A percentile compares a stretch with the other conserved stretches of the same genome.
These are phyloP conservation scores for Xiphorhynchus elegans DNA, from an alignment of 2,113 vertebrate genomes.

Conservation along the genomic window DNA sequence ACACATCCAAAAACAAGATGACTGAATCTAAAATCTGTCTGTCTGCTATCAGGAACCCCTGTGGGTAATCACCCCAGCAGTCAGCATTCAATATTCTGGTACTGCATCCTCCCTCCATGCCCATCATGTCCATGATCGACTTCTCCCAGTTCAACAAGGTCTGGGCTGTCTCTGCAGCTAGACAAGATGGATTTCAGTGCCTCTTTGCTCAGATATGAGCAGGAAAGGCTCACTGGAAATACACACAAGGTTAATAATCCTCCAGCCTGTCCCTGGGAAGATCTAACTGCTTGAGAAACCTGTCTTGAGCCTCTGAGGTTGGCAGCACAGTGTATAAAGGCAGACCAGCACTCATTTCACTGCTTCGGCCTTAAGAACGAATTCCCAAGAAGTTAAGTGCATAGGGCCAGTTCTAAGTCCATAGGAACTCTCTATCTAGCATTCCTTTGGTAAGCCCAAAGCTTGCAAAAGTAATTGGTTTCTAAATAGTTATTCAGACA, in stretches of 20 bases:
- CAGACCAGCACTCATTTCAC: background rate
- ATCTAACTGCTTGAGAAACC: background rate
- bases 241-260: background rate
- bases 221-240: background rate
- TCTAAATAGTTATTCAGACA: background rate
- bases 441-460: background rate
- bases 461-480: background rate
- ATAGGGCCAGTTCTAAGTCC: background rate
- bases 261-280: background rate
- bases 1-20: background rate
- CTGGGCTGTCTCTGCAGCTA: background rate
- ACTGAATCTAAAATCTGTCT: background rate
- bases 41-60: background rate
- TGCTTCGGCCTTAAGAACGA: background rate
- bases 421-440: background rate
- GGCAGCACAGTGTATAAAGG: background rate
- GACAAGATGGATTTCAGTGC: background rate
- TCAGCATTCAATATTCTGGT: background rate
- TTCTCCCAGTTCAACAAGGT: background rate
- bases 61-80: rapidly evolving
- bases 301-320: background rate
- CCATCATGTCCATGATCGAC: rapidly evolving
- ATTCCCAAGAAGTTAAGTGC: background rate
- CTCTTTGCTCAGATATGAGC: background rate
- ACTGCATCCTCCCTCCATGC: rapidly evolving